phyloP scores from a whole-genome alignment of 2,113 vertebrate species.

The Sinosuthora webbiana region DNA sequence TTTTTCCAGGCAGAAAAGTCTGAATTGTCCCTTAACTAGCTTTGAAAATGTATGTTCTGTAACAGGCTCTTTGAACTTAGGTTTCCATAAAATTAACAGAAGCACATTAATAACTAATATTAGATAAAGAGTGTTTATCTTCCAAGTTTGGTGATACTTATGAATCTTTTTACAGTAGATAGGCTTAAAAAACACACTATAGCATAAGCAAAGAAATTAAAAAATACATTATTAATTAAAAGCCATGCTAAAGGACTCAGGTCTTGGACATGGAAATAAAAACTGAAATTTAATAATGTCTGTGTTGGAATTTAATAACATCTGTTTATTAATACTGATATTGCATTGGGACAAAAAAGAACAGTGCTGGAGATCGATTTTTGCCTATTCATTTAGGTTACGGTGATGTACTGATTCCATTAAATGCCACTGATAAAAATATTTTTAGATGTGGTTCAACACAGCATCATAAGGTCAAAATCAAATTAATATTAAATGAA shows the following conservation, averaged over 20 bases:
- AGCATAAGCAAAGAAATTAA: not conserved
- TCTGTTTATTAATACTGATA: constrained; percentile 4
- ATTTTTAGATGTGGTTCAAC: not conserved
- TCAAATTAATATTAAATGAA: not conserved
- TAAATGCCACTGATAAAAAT: not conserved
- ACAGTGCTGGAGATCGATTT: not conserved
- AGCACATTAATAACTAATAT: not conserved
- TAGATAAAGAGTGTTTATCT: not conserved
- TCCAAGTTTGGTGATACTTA: not conserved
- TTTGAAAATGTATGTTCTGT: not conserved
- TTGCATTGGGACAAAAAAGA: not conserved
- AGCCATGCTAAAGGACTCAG: not conserved
- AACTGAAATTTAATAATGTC: not conserved
- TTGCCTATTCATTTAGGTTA: not conserved
- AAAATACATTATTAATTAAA: constrained; percentile 31
- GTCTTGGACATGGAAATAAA: not conserved
- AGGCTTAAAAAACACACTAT: not conserved
- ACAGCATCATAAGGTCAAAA: not conserved
- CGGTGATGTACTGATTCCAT: not conserved
- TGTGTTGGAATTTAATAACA: constrained; percentile 10
- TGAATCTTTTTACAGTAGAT: not conserved
- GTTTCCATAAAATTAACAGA: not conserved
- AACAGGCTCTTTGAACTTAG: not conserved
- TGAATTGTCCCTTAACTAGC: not conserved
- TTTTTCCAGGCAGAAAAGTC: not conserved